Conservation (phyloP, 2,888 invertebrate species). For the Fabriciana adippe region DNA sequence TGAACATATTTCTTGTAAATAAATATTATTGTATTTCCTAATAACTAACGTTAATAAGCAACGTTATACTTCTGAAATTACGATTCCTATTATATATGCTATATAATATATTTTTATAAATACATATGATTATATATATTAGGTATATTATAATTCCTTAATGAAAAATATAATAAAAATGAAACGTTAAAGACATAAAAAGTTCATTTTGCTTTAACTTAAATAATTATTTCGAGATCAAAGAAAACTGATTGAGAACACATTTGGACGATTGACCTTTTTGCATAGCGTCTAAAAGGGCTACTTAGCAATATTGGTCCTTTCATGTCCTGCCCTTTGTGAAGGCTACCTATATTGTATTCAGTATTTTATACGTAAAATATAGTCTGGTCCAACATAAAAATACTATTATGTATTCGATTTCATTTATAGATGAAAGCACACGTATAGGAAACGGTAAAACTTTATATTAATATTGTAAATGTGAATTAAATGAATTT, state of each 20-base stretch:
- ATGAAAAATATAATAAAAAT: background rate
- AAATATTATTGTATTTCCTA: too few species aligned
- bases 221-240: slow-evolving; percentile 55
- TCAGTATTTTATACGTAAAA: background rate
- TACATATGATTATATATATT: too few species aligned
- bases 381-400: slow-evolving; percentile 3
- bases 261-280: slow-evolving; percentile 70
- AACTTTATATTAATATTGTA: too few species aligned
- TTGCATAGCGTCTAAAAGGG: slow-evolving; percentile 54
- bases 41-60: too few species aligned
- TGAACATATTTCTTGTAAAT: too few species aligned
- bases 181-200: background rate
- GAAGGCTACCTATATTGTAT: slow-evolving; percentile 5
- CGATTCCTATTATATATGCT: too few species aligned
- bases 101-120: too few species aligned
- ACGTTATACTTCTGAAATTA: too few species aligned
- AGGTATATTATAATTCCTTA: too few species aligned
- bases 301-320: slow-evolving; percentile 72
- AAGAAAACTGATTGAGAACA: slow-evolving; percentile 64
- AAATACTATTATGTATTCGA: background rate
- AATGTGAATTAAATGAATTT: too few species aligned
- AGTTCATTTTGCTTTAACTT: slow-evolving; percentile 14
- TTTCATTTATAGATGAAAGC: too few species aligned
- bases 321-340: slow-evolving; percentile 66
- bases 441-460: too few species aligned